Evolutionary conservation across 2,797 vertebrate genomes (phyloP).

Genomic region (Spatula clypeata): DNA sequence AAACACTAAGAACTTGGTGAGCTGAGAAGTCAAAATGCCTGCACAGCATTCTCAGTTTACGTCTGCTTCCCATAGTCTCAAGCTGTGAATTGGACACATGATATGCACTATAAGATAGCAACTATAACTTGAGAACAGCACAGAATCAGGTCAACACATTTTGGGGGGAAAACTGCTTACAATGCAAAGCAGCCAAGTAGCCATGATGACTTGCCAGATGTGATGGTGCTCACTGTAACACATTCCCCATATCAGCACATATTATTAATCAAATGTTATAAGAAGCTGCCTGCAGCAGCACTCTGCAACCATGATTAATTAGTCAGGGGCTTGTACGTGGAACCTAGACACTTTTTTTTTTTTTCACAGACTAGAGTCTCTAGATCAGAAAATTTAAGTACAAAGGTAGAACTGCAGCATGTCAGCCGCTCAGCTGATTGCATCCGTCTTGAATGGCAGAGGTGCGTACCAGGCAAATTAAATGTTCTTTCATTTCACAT

Average conservation of each 20-base stretch:
- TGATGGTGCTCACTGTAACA: conserved; percentile 24
- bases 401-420: not conserved
- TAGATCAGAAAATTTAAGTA: conserved; percentile 16
- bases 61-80: not conserved
- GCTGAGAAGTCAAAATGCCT: not conserved
- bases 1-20: not conserved
- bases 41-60: not conserved
- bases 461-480: not conserved
- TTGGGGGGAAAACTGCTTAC: not conserved
- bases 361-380: not conserved
- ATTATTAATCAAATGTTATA: conserved; percentile 60
- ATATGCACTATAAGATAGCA: not conserved
- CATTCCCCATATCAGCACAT: conserved; percentile 48
- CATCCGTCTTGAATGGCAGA: not conserved
- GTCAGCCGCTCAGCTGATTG: not conserved
- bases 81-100: not conserved
- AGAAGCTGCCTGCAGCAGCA: conserved; percentile 67
- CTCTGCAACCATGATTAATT: conserved; percentile 63
- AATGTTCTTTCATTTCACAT: not conserved
- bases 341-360: conserved; percentile 8
- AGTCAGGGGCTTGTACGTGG: not conserved
- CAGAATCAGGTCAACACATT: not conserved
- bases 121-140: not conserved
- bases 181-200: not conserved
- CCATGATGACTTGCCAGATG: conserved; percentile 42